Evolutionary conservation across 1,140 invertebrate species (phyloP).

Genomic region (Drosophila triauraria): DNA sequence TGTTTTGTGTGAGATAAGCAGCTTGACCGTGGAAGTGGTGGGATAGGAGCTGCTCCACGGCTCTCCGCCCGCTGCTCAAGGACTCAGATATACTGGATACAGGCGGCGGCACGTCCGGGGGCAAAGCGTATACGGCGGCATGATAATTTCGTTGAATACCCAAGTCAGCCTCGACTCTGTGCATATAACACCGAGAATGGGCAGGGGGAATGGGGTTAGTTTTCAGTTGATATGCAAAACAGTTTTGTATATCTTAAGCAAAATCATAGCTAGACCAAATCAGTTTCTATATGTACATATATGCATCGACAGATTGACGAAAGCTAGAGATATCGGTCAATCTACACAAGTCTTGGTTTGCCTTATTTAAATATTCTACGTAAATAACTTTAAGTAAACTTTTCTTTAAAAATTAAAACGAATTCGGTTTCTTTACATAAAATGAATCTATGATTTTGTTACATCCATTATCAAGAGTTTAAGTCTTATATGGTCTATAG

Average conservation of each 20-base stretch:
- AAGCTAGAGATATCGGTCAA: constrained; percentile 3
- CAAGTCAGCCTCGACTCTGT: constrained; percentile 55
- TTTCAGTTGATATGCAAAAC: constrained; percentile 69
- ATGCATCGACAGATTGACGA: constrained; percentile 3
- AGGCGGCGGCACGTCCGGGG: constrained; percentile 54
- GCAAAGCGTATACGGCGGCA: constrained; percentile 41
- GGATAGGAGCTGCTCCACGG: constrained; percentile 24
- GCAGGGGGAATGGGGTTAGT: constrained; percentile 14
- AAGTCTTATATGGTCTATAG: too few species aligned
- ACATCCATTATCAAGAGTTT: too few species aligned
- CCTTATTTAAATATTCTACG: background rate
- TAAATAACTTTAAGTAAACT: too few species aligned
- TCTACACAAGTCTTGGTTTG: background rate
- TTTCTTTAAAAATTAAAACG: too few species aligned
- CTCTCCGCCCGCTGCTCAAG: constrained; percentile 41
- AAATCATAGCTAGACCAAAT: constrained; percentile 27
- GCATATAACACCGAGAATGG: background rate
- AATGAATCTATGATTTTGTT: too few species aligned
- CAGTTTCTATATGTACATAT: constrained; percentile 3
- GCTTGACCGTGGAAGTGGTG: constrained; percentile 36
- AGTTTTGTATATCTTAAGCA: constrained; percentile 53
- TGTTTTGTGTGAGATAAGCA: constrained; percentile 80
- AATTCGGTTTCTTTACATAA: too few species aligned
- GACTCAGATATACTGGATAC: constrained; percentile 24
- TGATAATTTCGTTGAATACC: constrained; percentile 77